These are phyloP conservation scores for Hedya salicella DNA, from an alignment of 2,888 invertebrate species.

Conservation along the genomic window DNA sequence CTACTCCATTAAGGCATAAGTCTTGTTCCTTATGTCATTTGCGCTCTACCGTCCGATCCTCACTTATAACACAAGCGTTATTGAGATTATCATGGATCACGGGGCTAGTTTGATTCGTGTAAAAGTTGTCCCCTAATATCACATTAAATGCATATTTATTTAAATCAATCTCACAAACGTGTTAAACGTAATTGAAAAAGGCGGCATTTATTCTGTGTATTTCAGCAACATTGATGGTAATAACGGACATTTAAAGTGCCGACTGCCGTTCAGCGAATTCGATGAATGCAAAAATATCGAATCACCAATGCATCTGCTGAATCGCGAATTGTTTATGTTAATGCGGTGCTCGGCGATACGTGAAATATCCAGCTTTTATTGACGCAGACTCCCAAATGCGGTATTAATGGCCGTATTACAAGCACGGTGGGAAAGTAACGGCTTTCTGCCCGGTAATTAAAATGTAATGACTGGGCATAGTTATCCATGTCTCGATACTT, in stretches of 20 bases:
- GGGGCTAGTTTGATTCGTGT: no score
- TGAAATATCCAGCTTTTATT: constrained; percentile 71
- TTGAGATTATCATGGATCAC: no score
- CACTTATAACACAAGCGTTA: no score
- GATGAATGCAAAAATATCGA: constrained; percentile 63
- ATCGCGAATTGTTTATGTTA: constrained; percentile 76
- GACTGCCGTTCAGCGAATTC: constrained; percentile 47
- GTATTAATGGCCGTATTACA: constrained; percentile 42
- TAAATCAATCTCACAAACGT: no score
- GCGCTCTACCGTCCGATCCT: no score
- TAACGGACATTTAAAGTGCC: constrained; percentile 44
- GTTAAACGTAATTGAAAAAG: neutral
- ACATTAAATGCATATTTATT: no score
- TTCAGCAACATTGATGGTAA: constrained; percentile 21
- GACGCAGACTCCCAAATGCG: constrained; percentile 55
- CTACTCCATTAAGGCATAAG: no score
- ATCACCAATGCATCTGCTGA: constrained; percentile 66
- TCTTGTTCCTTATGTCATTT: no score
- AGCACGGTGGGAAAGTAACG: neutral
- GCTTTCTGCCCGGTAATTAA: no score
- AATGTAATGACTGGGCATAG: no score
- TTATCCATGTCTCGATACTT: no score
- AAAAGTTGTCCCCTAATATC: no score
- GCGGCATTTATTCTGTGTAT: constrained; percentile 8
- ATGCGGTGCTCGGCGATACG: constrained; percentile 62